phyloP scores from a whole-genome alignment of 1,140 invertebrate species.

The Megathymus violae region DNA sequence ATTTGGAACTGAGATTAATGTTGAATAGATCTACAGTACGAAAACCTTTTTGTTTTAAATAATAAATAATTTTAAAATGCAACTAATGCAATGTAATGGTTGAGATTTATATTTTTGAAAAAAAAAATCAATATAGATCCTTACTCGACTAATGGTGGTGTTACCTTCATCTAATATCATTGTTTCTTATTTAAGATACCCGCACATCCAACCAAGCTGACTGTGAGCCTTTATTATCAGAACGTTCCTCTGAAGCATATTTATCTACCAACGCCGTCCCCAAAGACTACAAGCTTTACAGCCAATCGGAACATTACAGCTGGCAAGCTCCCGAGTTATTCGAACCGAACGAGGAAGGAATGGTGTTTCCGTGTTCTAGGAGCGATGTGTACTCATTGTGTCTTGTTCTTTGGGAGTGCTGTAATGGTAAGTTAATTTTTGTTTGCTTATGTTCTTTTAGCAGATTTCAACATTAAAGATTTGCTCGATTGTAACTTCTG shows the following conservation, averaged over 20 bases:
- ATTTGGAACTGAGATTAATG: too few species aligned
- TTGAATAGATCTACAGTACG: too few species aligned
- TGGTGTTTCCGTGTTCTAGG: conserved; percentile 63
- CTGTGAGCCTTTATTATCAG: conserved; percentile 57
- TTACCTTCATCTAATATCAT: too few species aligned
- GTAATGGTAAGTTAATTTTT: conserved; percentile 73
- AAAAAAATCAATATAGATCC: too few species aligned
- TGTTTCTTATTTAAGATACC: conserved; percentile 39
- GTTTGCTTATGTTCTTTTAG: too few species aligned
- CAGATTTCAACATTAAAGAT: too few species aligned
- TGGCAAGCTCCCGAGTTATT: conserved; percentile 79
- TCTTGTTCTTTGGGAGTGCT: conserved; percentile 74
- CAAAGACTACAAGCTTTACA: conserved; percentile 55
- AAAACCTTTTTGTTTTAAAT: too few species aligned
- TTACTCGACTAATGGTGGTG: too few species aligned
- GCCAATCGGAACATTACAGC: conserved; percentile 49
- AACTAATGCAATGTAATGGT: too few species aligned
- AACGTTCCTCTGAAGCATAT: conserved; percentile 57
- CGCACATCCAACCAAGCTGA: conserved; percentile 44
- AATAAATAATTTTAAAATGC: too few species aligned
- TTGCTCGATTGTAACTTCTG: too few species aligned
- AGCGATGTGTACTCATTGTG: conserved; percentile 76
- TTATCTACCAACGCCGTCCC: conserved; percentile 44
- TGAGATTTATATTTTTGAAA: too few species aligned
- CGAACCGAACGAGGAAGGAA: conserved; percentile 55